A percentile compares a stretch with the other conserved stretches of the same genome.
phyloP scores from a whole-genome alignment of 2,797 vertebrate species.

The Hydrolagus colliei region DNA sequence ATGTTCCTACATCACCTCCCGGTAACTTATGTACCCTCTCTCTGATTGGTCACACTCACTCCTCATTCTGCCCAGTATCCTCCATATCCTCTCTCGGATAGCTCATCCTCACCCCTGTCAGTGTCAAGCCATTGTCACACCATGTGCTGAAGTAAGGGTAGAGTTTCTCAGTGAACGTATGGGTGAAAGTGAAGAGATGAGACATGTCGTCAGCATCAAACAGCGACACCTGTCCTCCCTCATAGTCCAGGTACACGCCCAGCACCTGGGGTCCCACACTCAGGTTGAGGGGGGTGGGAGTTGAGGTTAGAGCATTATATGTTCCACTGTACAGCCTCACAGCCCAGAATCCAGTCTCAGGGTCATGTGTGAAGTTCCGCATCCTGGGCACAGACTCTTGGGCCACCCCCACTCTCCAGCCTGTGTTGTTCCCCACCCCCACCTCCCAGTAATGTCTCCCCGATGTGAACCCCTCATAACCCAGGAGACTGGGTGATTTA shows the following conservation, averaged over 20 bases:
- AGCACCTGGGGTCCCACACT: not conserved
- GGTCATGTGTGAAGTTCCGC: not conserved
- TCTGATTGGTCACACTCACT: too few relatives aligned
- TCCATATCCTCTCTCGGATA: too few relatives aligned
- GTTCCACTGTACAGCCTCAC: not conserved
- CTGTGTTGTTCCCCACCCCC: not conserved
- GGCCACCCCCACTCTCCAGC: not conserved
- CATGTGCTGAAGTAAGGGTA: not conserved
- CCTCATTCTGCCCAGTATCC: too few relatives aligned
- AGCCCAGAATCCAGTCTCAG: not conserved
- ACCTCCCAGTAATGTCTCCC: not conserved
- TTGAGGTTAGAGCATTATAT: not conserved
- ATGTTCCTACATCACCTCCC: too few relatives aligned
- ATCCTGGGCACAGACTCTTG: not conserved
- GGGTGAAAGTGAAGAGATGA: not conserved
- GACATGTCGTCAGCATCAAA: not conserved
- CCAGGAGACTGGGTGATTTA: not conserved
- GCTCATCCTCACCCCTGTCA: not conserved
- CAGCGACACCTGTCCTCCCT: too few relatives aligned
- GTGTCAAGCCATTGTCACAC: not conserved
- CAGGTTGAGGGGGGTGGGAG: not conserved
- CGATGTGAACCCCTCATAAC: not conserved
- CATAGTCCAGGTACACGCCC: not conserved
- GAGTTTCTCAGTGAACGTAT: not conserved
- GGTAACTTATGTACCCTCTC: too few relatives aligned